phyloP scores from a whole-genome alignment of 2,113 vertebrate species.

The Hymenochirus boettgeri region DNA sequence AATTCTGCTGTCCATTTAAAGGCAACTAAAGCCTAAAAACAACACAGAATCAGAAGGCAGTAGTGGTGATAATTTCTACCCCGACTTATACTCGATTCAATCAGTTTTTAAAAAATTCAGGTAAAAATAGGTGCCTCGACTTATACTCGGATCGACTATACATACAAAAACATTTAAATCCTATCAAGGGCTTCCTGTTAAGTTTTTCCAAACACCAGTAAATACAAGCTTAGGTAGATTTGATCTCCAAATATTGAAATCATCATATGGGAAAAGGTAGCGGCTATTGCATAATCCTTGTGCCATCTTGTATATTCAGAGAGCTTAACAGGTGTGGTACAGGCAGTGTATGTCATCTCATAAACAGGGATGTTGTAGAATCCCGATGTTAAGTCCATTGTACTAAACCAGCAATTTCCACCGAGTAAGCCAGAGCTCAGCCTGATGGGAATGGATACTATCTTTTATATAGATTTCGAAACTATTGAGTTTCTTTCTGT shows the following conservation, averaged over 20 bases:
- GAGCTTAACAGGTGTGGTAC: background rate
- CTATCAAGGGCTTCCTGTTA: background rate
- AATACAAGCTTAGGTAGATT: background rate
- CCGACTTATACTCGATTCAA: too few relatives aligned
- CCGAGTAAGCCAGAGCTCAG: background rate
- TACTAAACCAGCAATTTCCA: too few relatives aligned
- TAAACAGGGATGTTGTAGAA: background rate
- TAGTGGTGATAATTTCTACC: too few relatives aligned
- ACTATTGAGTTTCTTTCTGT: too few relatives aligned
- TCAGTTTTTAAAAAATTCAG: too few relatives aligned
- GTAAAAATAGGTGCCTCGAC: too few relatives aligned
- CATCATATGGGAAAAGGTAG: background rate
- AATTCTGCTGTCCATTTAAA: too few relatives aligned
- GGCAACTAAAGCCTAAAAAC: too few relatives aligned
- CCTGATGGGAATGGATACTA: background rate
- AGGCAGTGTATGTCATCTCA: background rate
- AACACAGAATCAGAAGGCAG: too few relatives aligned
- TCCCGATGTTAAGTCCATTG: too few relatives aligned
- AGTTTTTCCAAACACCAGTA: background rate
- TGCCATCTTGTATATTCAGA: background rate
- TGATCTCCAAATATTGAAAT: background rate
- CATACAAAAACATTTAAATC: too few relatives aligned
- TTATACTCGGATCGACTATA: too few relatives aligned
- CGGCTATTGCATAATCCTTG: background rate
- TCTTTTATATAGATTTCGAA: background rate